Conservation (phyloP, 1,140 invertebrate genomes). For the Tyrophagus putrescentiae region DNA sequence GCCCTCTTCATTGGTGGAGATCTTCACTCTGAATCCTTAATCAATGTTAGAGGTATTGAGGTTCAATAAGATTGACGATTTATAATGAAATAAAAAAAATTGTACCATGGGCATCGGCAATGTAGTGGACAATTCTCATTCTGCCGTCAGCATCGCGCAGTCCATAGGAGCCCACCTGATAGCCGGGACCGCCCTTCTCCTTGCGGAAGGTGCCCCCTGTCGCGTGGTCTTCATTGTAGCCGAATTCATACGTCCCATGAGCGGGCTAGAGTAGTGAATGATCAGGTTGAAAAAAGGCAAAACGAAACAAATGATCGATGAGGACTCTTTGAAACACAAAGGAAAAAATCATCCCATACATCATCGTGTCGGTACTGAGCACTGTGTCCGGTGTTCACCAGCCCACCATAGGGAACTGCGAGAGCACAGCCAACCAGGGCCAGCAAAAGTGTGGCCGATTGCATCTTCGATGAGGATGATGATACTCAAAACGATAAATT, state of each 20-base stretch:
- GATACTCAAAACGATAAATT: no score
- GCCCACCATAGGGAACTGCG: not conserved
- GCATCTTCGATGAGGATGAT: no score
- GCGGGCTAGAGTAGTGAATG: no score
- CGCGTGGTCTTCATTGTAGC: conserved; percentile 26
- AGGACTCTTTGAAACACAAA: no score
- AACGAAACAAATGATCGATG: no score
- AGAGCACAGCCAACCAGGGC: not conserved
- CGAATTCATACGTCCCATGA: conserved; percentile 21
- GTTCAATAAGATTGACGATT: no score
- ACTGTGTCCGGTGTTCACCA: not conserved
- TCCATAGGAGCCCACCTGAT: conserved; percentile 29
- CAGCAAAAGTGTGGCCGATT: not conserved
- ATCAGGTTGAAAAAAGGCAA: no score
- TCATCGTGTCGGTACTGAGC: not conserved
- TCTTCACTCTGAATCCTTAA: conserved; percentile 28
- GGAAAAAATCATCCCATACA: conserved; percentile 5
- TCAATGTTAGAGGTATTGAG: no score
- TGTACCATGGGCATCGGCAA: conserved; percentile 30
- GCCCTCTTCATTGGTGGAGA: conserved; percentile 26
- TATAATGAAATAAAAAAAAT: no score
- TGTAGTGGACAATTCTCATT: conserved; percentile 29
- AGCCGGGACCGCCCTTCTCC: conserved; percentile 25
- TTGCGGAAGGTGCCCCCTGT: conserved; percentile 28
- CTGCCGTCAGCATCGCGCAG: conserved; percentile 29